Conservation (phyloP, 1,140 invertebrate genomes). For the Pseudobourletiella spinata region DNA sequence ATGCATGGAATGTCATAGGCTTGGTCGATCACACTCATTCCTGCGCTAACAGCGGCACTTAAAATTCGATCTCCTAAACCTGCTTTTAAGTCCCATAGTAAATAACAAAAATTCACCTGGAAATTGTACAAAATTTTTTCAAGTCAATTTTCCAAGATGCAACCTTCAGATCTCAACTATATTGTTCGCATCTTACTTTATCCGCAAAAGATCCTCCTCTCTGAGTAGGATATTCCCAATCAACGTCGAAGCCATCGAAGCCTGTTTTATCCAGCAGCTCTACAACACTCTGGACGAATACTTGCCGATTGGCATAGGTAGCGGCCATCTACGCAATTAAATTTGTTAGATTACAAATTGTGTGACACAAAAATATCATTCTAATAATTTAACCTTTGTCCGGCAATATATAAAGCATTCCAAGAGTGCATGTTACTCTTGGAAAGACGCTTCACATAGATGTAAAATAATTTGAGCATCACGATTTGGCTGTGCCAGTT, state of each 20-base stretch:
- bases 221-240: constrained; percentile 45
- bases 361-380: no score
- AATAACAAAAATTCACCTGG: background rate
- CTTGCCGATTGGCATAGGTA: background rate
- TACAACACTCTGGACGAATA: background rate
- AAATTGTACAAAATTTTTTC: background rate
- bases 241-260: constrained; percentile 44
- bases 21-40: background rate
- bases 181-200: constrained; percentile 6
- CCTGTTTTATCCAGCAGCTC: constrained; percentile 24
- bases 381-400: no score
- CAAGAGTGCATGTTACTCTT: no score
- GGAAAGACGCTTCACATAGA: no score
- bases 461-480: no score
- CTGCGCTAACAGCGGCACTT: background rate
- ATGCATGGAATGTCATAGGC: background rate
- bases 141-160: background rate
- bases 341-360: no score
- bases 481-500: no score
- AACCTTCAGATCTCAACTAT: background rate
- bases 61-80: background rate
- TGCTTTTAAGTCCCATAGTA: no score
- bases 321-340: constrained; percentile 34
- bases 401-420: no score
- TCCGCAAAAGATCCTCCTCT: constrained; percentile 35